Evolutionary conservation across 2,888 invertebrate species (phyloP), one percentile per base, ranked within the genome.

Genomic region (Esperia sulphurella): DNA sequence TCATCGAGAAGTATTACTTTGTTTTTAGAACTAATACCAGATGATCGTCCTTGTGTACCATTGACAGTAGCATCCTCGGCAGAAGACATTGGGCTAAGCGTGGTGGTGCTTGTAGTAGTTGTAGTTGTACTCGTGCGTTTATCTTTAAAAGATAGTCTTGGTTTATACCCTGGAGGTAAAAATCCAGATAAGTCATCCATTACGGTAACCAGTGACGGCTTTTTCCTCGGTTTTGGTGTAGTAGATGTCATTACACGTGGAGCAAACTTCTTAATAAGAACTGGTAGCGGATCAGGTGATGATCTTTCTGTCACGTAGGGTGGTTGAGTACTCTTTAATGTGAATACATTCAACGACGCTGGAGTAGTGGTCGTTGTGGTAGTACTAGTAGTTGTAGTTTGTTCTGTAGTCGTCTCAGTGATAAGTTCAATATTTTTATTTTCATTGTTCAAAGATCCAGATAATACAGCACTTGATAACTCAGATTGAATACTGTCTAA

Each of bases 401-500:
- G 61, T 55, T 86, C 86, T 8, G 86, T 79, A 5, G 84, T 83
- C 12, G 85, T 79, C 72, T 92, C 92, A n/a, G 92, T 92, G 41
- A 93, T 91, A 5, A 92, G 82, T 37, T 92, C 90, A 58, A 93
- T 92, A 70, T 94, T 93, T 75, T 94, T 93, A 45, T 92, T 93
- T 30, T 92, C 91, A 44, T 92, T 92, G 51, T 94, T 91, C 59
- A 95, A 92, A 45, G 94, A 94, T 44, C 94, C 94, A 3, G 93
- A 92, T 21, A 96, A 80, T 43, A 96, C 92, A 46, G 94, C 94
- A 64, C 94, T 95, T 0, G 95, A 95, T 28, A 96, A 77, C 71
- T 96, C 96, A 0, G 96, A 96, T 65, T 96, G 96, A 9, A 95
- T 95, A 46, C 95, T 91, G 71, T 96, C 96, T 55, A 96, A 83